These are phyloP conservation scores for Botrylloides violaceus DNA, from an alignment of 23 tunicate species.

Conservation along the genomic window DNA sequence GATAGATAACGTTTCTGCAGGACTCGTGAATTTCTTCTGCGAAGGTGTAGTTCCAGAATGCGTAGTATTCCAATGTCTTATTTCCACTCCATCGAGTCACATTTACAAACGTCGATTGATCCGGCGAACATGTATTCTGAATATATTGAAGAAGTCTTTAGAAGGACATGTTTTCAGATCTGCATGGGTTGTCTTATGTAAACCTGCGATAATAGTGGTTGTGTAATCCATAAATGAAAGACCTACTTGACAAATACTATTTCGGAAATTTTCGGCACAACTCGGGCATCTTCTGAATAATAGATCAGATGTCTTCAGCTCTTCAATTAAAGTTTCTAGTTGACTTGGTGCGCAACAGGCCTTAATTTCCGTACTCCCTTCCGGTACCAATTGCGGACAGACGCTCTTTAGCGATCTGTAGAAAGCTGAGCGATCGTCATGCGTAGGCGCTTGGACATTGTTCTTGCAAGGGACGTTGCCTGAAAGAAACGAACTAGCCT, in stretches of 20 bases:
- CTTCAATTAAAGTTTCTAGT: constrained; percentile 34
- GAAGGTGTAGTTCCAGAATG: constrained; percentile 25
- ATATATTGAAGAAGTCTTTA: background rate
- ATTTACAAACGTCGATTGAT: constrained; percentile 74
- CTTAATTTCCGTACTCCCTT: constrained; percentile 10
- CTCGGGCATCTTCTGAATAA: constrained; percentile 86
- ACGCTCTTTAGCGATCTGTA: constrained; percentile 4
- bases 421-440: background rate
- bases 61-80: constrained; percentile 22
- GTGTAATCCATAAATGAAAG: background rate
- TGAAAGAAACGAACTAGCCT: constrained; percentile 12
- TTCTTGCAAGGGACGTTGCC: constrained; percentile 54
- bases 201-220: background rate
- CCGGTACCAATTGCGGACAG: constrained; percentile 51
- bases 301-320: constrained; percentile 44
- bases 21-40: constrained; percentile 49
- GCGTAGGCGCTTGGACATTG: constrained; percentile 21
- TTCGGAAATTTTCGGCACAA: constrained; percentile 51
- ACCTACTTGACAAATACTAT: constrained; percentile 57
- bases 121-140: constrained; percentile 81
- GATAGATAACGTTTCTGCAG: constrained; percentile 84
- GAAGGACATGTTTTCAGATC: too few species aligned
- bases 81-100: constrained; percentile 30
- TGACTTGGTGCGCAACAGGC: constrained; percentile 68
- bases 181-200: background rate